A percentile compares a stretch with the other conserved stretches of the same genome.
Conservation (phyloP, 2,888 invertebrate genomes). For the Mythimna vitellina region DNA sequence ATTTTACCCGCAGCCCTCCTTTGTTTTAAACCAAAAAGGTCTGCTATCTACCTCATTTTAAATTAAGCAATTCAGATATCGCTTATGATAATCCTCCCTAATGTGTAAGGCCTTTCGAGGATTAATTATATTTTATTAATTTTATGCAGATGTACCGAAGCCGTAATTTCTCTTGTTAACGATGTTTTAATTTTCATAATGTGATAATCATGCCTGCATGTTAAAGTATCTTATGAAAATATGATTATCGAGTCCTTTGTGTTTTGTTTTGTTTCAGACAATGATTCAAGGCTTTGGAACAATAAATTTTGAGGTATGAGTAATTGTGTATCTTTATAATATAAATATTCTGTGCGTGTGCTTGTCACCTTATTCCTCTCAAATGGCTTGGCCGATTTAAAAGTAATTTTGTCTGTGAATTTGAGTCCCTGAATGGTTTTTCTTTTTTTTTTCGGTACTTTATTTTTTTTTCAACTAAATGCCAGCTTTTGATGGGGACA, state of each 20-base stretch:
- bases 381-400: too few species aligned
- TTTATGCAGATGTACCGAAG: conserved; percentile 66
- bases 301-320: not conserved
- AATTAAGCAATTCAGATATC: conserved; percentile 75
- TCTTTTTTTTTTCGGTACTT: too few species aligned
- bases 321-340: not conserved
- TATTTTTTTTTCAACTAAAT: too few species aligned
- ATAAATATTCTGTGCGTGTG: too few species aligned
- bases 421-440: too few species aligned
- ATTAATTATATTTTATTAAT: conserved; percentile 69
- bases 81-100: conserved; percentile 69
- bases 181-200: conserved; percentile 54
- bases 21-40: conserved; percentile 55
- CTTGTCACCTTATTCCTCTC: too few species aligned
- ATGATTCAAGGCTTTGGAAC: not conserved
- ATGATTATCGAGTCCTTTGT: conserved; percentile 37
- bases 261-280: conserved; percentile 31
- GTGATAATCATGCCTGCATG: conserved; percentile 46
- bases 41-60: conserved; percentile 62
- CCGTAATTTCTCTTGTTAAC: conserved; percentile 53
- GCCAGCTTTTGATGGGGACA: too few species aligned
- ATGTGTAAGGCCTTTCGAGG: conserved; percentile 59
- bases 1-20: conserved; percentile 41
- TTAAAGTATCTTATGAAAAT: conserved; percentile 39
- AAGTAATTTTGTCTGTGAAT: too few species aligned